phyloP scores from a whole-genome alignment of 1,140 invertebrate species.

The Sweltsa coloradensis region DNA sequence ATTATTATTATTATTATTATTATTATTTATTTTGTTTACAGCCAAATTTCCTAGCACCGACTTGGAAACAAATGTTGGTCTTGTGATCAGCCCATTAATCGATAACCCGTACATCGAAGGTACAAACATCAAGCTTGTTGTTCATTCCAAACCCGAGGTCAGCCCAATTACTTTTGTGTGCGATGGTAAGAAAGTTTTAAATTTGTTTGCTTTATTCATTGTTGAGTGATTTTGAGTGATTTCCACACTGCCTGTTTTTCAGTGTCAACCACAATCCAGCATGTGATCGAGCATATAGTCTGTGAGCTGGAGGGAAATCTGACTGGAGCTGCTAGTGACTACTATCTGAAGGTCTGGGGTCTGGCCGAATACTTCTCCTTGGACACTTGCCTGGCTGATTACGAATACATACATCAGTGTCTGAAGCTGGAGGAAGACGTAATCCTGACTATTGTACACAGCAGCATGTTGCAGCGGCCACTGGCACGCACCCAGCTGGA shows the following conservation, averaged over 20 bases:
- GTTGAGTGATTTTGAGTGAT: background rate
- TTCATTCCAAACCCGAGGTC: conserved; percentile 49
- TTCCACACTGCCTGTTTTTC: too few relatives aligned
- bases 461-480: conserved; percentile 44
- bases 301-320: conserved; percentile 63
- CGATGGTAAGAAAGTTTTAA: conserved; percentile 47
- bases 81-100: conserved; percentile 69
- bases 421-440: conserved; percentile 89
- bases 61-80: conserved; percentile 58
- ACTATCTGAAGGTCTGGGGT: conserved; percentile 63
- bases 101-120: conserved; percentile 61
- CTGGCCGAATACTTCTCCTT: conserved; percentile 66
- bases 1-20: too few relatives aligned
- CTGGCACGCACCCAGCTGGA: conserved; percentile 58
- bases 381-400: conserved; percentile 60
- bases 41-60: conserved; percentile 54
- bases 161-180: conserved; percentile 72
- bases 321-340: conserved; percentile 50
- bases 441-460: conserved; percentile 56
- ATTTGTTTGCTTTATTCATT: background rate
- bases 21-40: conserved; percentile 28
- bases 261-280: conserved; percentile 77
- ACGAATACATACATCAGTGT: conserved; percentile 88
- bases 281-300: conserved; percentile 77
- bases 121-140: conserved; percentile 74